Evolutionary conservation across 2,888 invertebrate genomes (phyloP).

Genomic region (Drosophila algonquin): DNA sequence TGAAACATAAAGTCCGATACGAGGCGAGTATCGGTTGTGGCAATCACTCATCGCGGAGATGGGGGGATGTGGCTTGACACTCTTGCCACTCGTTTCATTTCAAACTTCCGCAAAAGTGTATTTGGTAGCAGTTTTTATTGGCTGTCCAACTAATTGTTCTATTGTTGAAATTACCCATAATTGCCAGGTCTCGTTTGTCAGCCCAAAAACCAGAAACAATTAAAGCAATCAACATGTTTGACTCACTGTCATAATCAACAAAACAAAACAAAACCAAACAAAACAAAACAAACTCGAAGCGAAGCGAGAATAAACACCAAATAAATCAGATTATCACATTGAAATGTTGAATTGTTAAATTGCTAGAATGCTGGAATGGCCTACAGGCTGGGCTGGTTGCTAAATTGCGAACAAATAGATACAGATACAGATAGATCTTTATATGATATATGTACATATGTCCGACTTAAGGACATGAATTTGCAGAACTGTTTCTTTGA

Average conservation of each 20-base stretch:
- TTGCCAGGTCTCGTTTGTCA: slow-evolving; percentile 10
- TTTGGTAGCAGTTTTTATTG: background rate
- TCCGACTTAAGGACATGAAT: no score
- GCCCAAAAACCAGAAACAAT: slow-evolving; percentile 44
- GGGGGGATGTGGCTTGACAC: background rate
- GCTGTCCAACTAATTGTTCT: slow-evolving; percentile 49
- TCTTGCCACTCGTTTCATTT: slow-evolving; percentile 5
- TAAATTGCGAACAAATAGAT: background rate
- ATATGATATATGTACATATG: no score
- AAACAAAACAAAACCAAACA: background rate
- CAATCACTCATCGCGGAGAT: slow-evolving; percentile 5
- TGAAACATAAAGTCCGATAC: background rate
- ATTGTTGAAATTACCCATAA: slow-evolving; percentile 37
- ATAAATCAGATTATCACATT: slow-evolving; percentile 33
- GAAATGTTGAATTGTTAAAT: slow-evolving; percentile 6
- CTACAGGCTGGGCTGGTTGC: no score
- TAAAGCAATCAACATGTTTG: slow-evolving; percentile 58
- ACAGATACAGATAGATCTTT: no score
- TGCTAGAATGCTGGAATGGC: no score
- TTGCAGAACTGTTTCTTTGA: no score
- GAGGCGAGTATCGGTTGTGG: no score
- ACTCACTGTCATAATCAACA: slow-evolving; percentile 44
- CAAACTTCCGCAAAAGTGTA: slow-evolving; percentile 18
- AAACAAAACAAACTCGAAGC: slow-evolving; percentile 11
- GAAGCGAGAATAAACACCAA: slow-evolving; percentile 30